phyloP scores from a whole-genome alignment of 2,888 invertebrate genomes.

The Drosophila kanekoi region DNA sequence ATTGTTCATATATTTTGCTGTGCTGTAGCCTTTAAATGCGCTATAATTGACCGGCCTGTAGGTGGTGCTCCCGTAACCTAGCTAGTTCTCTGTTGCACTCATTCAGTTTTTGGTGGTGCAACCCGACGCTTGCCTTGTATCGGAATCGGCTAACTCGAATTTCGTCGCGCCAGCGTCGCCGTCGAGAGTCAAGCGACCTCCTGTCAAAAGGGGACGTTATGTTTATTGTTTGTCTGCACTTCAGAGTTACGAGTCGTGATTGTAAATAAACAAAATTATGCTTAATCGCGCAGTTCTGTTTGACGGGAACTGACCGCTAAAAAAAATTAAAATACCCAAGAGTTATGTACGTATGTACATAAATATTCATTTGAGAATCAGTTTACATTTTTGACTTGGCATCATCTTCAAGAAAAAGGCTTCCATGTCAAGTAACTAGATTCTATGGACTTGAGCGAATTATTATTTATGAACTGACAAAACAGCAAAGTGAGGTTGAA shows the following conservation, averaged over 20 bases:
- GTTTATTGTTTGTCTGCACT: conserved; percentile 37
- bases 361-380: background rate
- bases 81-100: conserved; percentile 59
- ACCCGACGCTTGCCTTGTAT: conserved; percentile 38
- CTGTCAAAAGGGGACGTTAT: conserved; percentile 19
- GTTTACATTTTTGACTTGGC: background rate
- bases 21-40: conserved; percentile 30
- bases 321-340: background rate
- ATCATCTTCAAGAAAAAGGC: background rate
- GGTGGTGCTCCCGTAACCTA: conserved; percentile 27
- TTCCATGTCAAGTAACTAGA: too few relatives aligned
- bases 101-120: conserved; percentile 67
- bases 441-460: background rate
- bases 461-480: background rate
- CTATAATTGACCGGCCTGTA: conserved; percentile 49
- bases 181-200: conserved; percentile 24
- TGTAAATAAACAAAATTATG: conserved; percentile 53
- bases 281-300: background rate
- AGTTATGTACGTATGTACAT: background rate
- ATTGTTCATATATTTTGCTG: conserved; percentile 11
- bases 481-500: background rate
- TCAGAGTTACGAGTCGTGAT: conserved; percentile 12
- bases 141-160: conserved; percentile 37
- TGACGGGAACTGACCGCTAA: background rate
- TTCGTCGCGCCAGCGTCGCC: conserved; percentile 56